Evolutionary conservation across 2,888 invertebrate species (phyloP).

Genomic region (Lasioglossum morio): DNA sequence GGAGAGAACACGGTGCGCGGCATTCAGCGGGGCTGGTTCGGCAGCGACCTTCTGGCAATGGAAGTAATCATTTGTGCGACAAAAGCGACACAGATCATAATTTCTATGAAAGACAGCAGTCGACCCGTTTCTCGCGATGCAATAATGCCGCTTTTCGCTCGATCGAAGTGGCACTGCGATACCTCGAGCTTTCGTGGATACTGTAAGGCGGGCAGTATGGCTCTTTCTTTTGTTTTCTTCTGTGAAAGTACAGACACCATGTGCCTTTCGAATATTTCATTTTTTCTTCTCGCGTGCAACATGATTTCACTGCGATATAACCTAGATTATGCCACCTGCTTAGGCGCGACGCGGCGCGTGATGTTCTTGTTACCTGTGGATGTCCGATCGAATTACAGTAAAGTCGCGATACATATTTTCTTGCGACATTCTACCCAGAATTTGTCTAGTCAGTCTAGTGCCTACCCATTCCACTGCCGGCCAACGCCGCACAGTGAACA

Average conservation of each 20-base stretch:
- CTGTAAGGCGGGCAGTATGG: background rate
- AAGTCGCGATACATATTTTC: too few species aligned
- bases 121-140: slow-evolving; percentile 9
- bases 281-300: background rate
- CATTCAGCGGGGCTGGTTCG: slow-evolving; percentile 1
- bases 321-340: background rate
- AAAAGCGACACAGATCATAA: slow-evolving; percentile 19
- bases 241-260: background rate
- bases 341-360: background rate
- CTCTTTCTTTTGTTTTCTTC: background rate
- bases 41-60: background rate
- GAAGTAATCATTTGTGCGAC: slow-evolving; percentile 12
- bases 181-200: slow-evolving; percentile 5
- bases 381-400: background rate
- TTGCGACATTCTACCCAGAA: too few species aligned
- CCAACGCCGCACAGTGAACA: too few species aligned
- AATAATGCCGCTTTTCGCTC: slow-evolving; percentile 5
- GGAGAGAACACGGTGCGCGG: background rate
- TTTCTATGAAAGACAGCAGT: slow-evolving; percentile 5
- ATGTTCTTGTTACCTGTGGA: background rate
- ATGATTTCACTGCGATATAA: background rate
- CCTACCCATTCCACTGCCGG: too few species aligned
- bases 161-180: background rate
- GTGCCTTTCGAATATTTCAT: background rate
- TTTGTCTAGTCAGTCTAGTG: too few species aligned